A percentile compares a stretch with the other conserved stretches of the same genome.
phyloP scores from a whole-genome alignment of 1,140 invertebrate genomes.

The Drosophila subobscura region DNA sequence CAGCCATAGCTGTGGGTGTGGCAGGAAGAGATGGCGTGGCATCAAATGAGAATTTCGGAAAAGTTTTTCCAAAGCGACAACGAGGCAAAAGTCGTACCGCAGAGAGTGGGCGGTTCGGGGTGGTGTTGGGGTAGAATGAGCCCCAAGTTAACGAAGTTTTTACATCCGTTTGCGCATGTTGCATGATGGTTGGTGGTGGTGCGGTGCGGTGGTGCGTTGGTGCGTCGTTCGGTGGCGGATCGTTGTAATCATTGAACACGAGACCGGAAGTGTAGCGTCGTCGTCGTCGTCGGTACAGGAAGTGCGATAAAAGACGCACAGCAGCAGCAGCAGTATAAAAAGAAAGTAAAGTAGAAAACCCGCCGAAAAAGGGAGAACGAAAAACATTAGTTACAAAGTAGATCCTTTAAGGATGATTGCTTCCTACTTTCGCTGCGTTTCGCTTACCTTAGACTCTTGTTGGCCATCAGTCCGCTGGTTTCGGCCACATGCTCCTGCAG shows the following conservation, averaged over 20 bases:
- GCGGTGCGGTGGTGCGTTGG: conserved; percentile 17
- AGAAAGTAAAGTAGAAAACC: conserved; percentile 14
- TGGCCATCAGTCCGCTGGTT: conserved; percentile 83
- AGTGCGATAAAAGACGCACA: conserved; percentile 76
- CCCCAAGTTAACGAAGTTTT: conserved; percentile 81
- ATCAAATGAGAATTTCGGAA: conserved; percentile 77
- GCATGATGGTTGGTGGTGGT: conserved; percentile 53
- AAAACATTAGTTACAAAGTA: conserved; percentile 44
- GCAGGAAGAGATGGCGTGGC: conserved; percentile 45
- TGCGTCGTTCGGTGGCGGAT: conserved; percentile 50
- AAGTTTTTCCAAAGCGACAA: conserved; percentile 72
- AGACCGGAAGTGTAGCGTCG: conserved; percentile 81
- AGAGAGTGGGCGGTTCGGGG: conserved; percentile 1
- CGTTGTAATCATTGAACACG: conserved; percentile 81
- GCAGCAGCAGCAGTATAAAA: conserved; percentile 39
- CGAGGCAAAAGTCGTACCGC: conserved; percentile 29
- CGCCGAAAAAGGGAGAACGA: conserved; percentile 21
- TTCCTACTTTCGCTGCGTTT: neutral
- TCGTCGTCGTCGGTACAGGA: conserved; percentile 77
- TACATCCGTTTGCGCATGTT: conserved; percentile 79
- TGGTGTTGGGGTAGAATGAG: conserved; percentile 5
- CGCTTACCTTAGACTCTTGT: conserved; percentile 68
- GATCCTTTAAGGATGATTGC: neutral
- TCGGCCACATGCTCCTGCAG: conserved; percentile 90
- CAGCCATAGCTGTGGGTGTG: conserved; percentile 86